Percentiles rank a stretch among this genome's conserved stretches.
phyloP scores from a whole-genome alignment of 1,140 invertebrate genomes.

The Penaeus indicus region DNA sequence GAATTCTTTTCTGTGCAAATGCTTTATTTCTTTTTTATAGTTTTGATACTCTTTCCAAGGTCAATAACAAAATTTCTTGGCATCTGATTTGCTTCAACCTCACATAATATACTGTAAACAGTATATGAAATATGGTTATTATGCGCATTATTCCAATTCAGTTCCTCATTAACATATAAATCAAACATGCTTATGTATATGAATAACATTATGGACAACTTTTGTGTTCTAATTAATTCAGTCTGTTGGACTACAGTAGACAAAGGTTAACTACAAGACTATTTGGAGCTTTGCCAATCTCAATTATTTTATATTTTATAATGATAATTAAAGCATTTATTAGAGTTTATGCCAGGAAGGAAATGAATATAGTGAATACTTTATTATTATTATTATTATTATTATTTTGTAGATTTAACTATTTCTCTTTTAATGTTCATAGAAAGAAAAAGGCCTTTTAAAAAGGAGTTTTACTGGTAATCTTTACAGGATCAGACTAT shows the following conservation, averaged over 20 bases:
- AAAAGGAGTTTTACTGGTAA: conserved; percentile 24
- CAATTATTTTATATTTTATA: conserved; percentile 28
- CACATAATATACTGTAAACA: neutral
- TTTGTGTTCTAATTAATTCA: neutral
- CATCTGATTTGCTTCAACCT: no score
- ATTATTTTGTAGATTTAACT: conserved; percentile 5
- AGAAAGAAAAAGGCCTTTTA: conserved; percentile 11
- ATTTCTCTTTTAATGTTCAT: conserved; percentile 25
- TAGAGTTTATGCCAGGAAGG: conserved; percentile 22
- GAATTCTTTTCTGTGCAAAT: no score
- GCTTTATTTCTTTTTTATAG: neutral
- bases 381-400: neutral
- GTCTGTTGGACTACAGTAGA: neutral
- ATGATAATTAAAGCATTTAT: conserved; percentile 29
- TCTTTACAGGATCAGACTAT: conserved; percentile 18
- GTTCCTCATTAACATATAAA: conserved; percentile 32
- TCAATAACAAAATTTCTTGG: no score
- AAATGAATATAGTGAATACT: conserved; percentile 8
- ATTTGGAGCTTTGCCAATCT: conserved; percentile 36
- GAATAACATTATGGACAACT: neutral
- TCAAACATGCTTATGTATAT: conserved; percentile 24
- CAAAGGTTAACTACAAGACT: conserved; percentile 1
- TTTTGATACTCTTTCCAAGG: no score
- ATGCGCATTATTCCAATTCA: conserved; percentile 1
- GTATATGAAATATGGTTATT: neutral